A percentile compares a stretch with the other conserved stretches of the same genome.
Evolutionary conservation across 2,113 vertebrate genomes (phyloP).

Genomic region (Dicentrarchus labrax): DNA sequence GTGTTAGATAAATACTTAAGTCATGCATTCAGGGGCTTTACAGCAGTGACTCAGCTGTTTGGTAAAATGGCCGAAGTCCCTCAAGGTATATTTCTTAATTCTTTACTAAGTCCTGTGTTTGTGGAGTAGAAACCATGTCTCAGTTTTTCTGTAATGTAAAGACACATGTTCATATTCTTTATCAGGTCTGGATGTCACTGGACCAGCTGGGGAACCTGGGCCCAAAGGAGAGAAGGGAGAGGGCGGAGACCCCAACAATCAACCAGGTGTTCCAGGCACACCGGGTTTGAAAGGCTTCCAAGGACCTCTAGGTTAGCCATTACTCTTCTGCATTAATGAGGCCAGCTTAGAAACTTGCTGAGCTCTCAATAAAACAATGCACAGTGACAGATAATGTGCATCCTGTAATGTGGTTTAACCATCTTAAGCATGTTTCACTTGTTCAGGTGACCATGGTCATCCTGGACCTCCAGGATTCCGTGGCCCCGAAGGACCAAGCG

Average conservation of each 20-base stretch:
- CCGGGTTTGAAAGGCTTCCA: constrained; percentile 87
- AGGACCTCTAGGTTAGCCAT: constrained; percentile 88
- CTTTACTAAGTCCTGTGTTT: neutral
- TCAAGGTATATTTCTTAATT: neutral
- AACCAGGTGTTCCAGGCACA: constrained; percentile 84
- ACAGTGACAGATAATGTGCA: neutral
- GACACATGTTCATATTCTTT: constrained; percentile 9
- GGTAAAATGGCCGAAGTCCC: neutral
- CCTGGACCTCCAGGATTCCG: constrained; percentile 85
- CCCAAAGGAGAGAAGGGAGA: constrained; percentile 87
- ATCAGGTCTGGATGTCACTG: constrained; percentile 86
- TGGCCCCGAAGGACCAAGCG: constrained; percentile 86
- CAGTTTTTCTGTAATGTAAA: neutral
- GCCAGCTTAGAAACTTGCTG: neutral
- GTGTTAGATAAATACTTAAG: neutral
- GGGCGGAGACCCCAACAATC: constrained; percentile 84
- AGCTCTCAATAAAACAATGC: neutral
- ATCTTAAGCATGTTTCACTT: constrained; percentile 16
- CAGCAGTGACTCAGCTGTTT: neutral
- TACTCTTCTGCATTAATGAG: neutral
- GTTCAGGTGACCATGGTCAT: constrained; percentile 87
- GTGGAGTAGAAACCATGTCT: neutral
- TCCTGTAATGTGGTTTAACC: neutral
- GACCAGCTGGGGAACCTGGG: constrained; percentile 87
- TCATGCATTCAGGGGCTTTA: neutral